Evolutionary conservation across 2,797 vertebrate species (phyloP), one percentile per base, ranked within the genome.

Genomic region (Sebastes trivittatus): DNA sequence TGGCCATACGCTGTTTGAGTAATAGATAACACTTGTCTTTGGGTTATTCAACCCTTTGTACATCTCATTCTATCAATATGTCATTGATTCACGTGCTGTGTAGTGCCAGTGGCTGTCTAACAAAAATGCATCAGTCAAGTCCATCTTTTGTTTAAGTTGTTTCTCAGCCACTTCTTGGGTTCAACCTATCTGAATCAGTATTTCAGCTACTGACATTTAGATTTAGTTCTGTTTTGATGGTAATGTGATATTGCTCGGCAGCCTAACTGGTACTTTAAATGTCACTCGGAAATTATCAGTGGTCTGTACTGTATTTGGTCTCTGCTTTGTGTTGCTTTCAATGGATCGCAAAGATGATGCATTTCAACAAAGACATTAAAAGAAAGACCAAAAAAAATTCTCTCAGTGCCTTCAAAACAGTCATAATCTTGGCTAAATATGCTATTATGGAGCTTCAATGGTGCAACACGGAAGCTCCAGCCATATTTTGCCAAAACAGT

Each of bases 1-100:
- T 70, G 75, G 81, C 87, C 78, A 79, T 78, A 75, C 78, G 77
- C 80, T 78, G 89, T 84, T 87, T 88, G 91, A 90, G 83, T 89
- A 90, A 94, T 93, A 93, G 92, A 92, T 93, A 93, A 91, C 88
- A 84, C 87, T 92, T 92, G 89, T 93, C 88, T 91, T 86, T 89
- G 83, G 84, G 92, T 93, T 94, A 90, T 94, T 94, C 86, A 94
- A 90, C 91, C 89, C 83, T 92, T 87, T 87, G 87, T 89, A 81
- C 78, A 72, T 86, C 82, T 90, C 83, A 81, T 89, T 87, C 87
- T 75, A 86, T 94, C 88, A 92, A 81, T 90, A 82, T 91, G 86
- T 80, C 90, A 75, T 76, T 79, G 81, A 80, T 77, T 82, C 49
- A 64, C 22, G 30, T 72, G 67, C 23, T 63, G 75, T 75, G 65